phyloP scores from a whole-genome alignment of 2,113 vertebrate species.

The Laticauda laticaudata region DNA sequence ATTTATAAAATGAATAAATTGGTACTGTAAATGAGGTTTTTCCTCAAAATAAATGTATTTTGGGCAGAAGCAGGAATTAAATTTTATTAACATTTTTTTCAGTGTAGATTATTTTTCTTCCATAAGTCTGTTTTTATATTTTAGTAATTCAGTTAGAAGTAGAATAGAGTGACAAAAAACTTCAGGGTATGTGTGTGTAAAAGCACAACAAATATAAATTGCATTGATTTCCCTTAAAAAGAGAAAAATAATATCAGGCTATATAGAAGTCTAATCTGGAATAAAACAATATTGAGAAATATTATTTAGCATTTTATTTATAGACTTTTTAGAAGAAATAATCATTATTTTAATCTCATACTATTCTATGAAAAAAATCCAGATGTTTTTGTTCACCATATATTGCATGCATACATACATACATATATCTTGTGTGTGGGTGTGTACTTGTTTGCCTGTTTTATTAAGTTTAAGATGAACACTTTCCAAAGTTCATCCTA shows the following conservation, averaged over 20 bases:
- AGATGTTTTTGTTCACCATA: not conserved
- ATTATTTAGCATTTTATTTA: conserved; percentile 65
- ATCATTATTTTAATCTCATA: conserved; percentile 62
- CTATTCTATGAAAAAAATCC: conserved; percentile 35
- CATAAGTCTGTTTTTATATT: conserved; percentile 72
- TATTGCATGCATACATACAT: too few species aligned
- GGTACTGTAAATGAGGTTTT: conserved; percentile 38
- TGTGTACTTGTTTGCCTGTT: not conserved
- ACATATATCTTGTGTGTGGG: too few species aligned
- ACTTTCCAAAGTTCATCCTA: conserved; percentile 26
- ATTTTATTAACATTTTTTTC: conserved; percentile 70
- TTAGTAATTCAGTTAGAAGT: conserved; percentile 70
- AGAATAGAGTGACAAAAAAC: conserved; percentile 76
- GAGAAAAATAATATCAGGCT: not conserved
- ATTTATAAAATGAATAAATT: not conserved
- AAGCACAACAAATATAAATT: conserved; percentile 61
- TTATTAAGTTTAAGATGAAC: conserved; percentile 23
- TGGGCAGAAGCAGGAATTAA: conserved; percentile 65
- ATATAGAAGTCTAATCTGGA: not conserved
- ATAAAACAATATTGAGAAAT: not conserved
- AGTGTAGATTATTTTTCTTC: conserved; percentile 69
- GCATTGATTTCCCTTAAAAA: conserved; percentile 50
- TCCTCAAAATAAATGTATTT: conserved; percentile 57
- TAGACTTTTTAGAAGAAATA: conserved; percentile 64
- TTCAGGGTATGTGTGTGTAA: conserved; percentile 65